phyloP scores from a whole-genome alignment of 2,888 invertebrate species.

The Aplocera efformata region DNA sequence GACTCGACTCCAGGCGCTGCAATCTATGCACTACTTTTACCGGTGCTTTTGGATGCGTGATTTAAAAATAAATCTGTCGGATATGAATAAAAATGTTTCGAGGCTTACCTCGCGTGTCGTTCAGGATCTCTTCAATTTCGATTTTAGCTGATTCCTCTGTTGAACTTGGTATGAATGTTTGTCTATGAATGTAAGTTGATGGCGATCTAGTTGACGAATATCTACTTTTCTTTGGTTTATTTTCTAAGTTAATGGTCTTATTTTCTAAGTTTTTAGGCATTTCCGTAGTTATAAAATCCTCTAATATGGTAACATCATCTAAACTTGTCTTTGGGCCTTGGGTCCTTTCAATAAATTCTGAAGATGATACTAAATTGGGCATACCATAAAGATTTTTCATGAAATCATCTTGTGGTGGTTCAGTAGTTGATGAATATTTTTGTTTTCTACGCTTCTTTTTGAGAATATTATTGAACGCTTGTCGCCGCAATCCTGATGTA shows the following conservation, averaged over 20 bases:
- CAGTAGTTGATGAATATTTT: constrained; percentile 53
- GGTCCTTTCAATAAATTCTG: constrained; percentile 62
- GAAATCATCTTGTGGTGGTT: constrained; percentile 56
- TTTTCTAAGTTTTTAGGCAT: constrained; percentile 31
- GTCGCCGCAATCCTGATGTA: constrained; percentile 49
- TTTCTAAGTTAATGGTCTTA: constrained; percentile 21
- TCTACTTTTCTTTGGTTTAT: constrained; percentile 10
- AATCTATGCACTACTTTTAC: too few species aligned
- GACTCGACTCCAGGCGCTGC: too few species aligned
- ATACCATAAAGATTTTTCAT: constrained; percentile 57
- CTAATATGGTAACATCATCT: constrained; percentile 44
- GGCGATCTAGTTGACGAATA: constrained; percentile 27
- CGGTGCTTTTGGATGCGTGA: too few species aligned
- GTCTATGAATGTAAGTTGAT: constrained; percentile 27
- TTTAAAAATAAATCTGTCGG: too few species aligned
- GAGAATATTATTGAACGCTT: constrained; percentile 57
- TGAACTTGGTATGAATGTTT: constrained; percentile 30
- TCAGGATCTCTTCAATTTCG: constrained; percentile 84
- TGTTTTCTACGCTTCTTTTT: constrained; percentile 62
- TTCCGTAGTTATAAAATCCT: constrained; percentile 58
- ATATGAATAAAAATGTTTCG: neutral
- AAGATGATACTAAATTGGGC: constrained; percentile 62
- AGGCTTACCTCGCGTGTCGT: constrained; percentile 76
- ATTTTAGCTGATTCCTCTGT: constrained; percentile 76
- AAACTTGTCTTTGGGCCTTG: constrained; percentile 42